Evolutionary conservation across 2,797 vertebrate genomes (phyloP).

Genomic region (Eospalax fontanierii): DNA sequence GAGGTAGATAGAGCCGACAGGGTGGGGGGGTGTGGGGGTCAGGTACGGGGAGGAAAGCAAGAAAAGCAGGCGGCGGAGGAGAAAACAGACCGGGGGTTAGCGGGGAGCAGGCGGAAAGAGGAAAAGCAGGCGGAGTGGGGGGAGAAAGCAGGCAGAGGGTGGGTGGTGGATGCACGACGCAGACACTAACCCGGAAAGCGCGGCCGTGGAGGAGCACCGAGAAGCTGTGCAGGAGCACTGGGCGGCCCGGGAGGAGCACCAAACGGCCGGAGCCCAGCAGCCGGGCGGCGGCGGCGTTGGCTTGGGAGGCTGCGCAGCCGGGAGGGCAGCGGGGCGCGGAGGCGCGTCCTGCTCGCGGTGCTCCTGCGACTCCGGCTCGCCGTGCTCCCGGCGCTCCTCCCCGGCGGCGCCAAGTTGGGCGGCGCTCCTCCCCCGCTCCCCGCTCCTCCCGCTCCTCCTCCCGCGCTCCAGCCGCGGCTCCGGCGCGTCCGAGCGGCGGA

Average conservation of each 20-base stretch:
- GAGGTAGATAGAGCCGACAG: background rate
- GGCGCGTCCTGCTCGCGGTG: constrained; percentile 76
- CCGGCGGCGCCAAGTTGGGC: constrained; percentile 82
- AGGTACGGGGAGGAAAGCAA: no score
- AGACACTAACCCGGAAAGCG: constrained; percentile 78
- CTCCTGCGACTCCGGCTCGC: constrained; percentile 53
- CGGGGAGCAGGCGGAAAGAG: background rate
- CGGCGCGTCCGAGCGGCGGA: constrained; percentile 91
- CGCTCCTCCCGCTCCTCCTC: constrained; percentile 44
- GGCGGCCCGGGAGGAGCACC: no score
- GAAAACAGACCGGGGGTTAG: background rate
- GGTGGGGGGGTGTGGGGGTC: background rate
- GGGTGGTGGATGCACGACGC: constrained; percentile 24
- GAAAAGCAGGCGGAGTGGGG: background rate
- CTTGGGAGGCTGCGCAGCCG: constrained; percentile 73
- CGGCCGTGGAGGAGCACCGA: constrained; percentile 53
- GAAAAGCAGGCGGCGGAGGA: background rate
- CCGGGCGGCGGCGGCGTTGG: constrained; percentile 56
- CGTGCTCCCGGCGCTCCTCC: constrained; percentile 66
- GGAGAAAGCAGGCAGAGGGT: background rate
- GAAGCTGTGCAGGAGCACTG: background rate
- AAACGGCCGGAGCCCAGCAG: constrained; percentile 51
- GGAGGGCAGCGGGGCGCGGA: constrained; percentile 53
- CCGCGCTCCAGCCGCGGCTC: constrained; percentile 78
- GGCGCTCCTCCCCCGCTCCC: constrained; percentile 66